phyloP scores from a whole-genome alignment of 1,140 invertebrate species.

The Belonocnema kinseyi region DNA sequence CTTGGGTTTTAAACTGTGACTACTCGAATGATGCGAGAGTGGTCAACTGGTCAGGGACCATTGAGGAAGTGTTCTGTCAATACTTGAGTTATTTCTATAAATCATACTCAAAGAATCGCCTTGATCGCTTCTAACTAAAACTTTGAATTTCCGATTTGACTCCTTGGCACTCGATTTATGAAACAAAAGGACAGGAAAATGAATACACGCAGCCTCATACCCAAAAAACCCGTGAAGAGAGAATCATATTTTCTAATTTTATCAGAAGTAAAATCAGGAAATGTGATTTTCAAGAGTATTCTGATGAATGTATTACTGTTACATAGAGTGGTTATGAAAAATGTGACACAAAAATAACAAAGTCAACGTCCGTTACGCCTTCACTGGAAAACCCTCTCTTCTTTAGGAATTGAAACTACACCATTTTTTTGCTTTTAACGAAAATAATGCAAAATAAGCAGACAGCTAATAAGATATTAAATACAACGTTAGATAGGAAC shows the following conservation, averaged over 20 bases:
- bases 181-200: background rate
- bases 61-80: slow-evolving; percentile 48
- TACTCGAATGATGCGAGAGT: slow-evolving; percentile 36
- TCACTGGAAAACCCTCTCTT: background rate
- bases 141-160: background rate
- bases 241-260: slow-evolving; percentile 6
- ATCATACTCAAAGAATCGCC: slow-evolving; percentile 19
- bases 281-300: slow-evolving; percentile 6
- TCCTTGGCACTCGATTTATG: background rate
- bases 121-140: slow-evolving; percentile 4
- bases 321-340: background rate
- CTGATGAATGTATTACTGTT: slow-evolving; percentile 6
- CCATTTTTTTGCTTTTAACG: slow-evolving; percentile 8
- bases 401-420: slow-evolving; percentile 4
- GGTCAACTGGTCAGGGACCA: slow-evolving; percentile 46
- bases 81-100: slow-evolving; percentile 51
- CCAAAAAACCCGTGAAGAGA: background rate
- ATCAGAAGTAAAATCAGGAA: background rate
- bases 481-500: slow-evolving; percentile 1
- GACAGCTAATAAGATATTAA: background rate
- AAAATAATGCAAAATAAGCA: slow-evolving; percentile 16
- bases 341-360: background rate
- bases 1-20: slow-evolving; percentile 15
- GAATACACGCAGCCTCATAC: background rate
- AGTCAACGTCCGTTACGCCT: slow-evolving; percentile 12